Base-by-base conservation (phyloP, 2,888 invertebrate species). In the Megastigmus dorsalis region DNA sequence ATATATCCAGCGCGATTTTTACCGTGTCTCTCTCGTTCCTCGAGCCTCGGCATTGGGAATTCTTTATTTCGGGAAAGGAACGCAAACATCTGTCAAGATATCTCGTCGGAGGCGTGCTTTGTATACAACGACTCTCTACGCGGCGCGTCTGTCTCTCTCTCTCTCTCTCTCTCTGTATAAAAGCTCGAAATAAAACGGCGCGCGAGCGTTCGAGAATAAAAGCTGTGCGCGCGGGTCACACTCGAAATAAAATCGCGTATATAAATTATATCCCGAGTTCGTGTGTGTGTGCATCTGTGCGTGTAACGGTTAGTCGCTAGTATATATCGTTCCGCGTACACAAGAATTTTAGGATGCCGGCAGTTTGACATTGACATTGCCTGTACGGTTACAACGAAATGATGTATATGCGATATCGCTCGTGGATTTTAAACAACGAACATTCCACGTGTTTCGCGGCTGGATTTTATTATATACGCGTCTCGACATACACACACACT, bases 11-110 rank as follows among this genome's bases (percentile, higher is more conserved):
- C 38, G 6, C 23, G 20, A 23, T 38, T 2, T 5, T 26, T 41
- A n/a, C 15, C 38, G n/a, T 38, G 1, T n/a, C 33, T n/a, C 50
- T 2, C 30, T 28, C 18, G 1, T 13, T 13, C 60, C 15, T 36
- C 68, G 9, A 45, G 67, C 30, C 20, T 3, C 26, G 20, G 45
- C 45, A 43, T 65, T 43, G 55, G 54, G 60, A 71, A 77, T 77
- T 80, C 72, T 78, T 79, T 79, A 78, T 77, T 78, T 78, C 74
- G 65, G 72, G 70, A 76, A n/a, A 75, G 70, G 54, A 75, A 75
- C 57, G 71, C 63, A 54, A 79, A 77, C 77, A 77, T 78, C 76
- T 77, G 77, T 77, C 78, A 74, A 70, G 59, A 71, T 67, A 73
- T 54, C 60, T 60, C 59, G n/a, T 38, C 36, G 20, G 36, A 36